These are phyloP conservation scores for Seira ritae DNA, from an alignment of 2,888 invertebrate species.

Conservation along the genomic window DNA sequence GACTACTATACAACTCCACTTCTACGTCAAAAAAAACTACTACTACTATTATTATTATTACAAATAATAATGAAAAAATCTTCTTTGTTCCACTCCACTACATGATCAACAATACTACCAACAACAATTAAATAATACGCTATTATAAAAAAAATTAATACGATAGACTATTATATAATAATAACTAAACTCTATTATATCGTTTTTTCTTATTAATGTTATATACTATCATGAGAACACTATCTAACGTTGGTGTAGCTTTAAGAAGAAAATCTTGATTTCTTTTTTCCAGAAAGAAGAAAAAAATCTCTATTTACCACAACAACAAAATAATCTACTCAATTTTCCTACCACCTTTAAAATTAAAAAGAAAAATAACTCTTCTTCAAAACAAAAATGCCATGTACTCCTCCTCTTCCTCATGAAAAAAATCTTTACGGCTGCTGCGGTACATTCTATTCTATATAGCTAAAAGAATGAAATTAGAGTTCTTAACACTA, in stretches of 20 bases:
- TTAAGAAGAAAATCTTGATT: neutral
- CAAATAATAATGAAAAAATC: constrained; percentile 15
- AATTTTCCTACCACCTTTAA: constrained; percentile 22
- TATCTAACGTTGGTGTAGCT: constrained; percentile 16
- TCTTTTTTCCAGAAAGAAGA: neutral
- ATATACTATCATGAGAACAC: constrained; percentile 7
- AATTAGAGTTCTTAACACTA: constrained; percentile 1
- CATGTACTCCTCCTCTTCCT: neutral
- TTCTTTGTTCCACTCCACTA: constrained; percentile 36
- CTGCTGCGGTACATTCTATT: constrained; percentile 15
- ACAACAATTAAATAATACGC: constrained; percentile 31
- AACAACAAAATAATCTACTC: constrained; percentile 4
- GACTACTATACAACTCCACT: constrained; percentile 31
- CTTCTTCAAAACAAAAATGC: neutral
- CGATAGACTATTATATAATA: constrained; percentile 21
- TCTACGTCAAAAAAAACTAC: neutral
- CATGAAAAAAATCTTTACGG: neutral
- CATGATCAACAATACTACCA: constrained; percentile 41
- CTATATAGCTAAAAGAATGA: neutral
- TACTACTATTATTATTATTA: neutral
- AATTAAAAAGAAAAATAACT: neutral
- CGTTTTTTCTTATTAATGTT: neutral
- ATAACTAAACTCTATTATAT: neutral
- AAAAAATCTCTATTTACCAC: neutral
- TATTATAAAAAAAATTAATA: constrained; percentile 6